phyloP scores from a whole-genome alignment of 2,113 vertebrate genomes.

The Bubo scandiacus region DNA sequence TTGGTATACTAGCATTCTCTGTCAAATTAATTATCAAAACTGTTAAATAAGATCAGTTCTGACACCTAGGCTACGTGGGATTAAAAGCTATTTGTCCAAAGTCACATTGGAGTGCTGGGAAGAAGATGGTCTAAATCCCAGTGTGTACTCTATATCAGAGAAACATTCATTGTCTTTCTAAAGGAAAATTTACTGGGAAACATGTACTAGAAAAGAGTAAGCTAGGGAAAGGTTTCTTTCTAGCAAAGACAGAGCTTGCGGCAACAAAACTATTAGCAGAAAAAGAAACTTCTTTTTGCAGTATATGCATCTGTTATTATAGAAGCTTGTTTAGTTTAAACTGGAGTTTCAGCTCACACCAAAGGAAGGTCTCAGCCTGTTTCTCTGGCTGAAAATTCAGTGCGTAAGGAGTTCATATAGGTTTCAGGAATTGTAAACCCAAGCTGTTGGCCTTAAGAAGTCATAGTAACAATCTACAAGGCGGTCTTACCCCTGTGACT shows the following conservation, averaged over 20 bases:
- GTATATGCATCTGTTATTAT: fast-evolving
- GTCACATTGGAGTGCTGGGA: background rate
- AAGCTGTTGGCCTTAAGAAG: background rate
- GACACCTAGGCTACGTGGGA: background rate
- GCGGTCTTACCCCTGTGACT: background rate
- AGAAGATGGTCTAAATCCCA: background rate
- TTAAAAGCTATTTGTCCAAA: background rate
- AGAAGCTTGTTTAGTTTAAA: background rate
- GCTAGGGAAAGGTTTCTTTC: background rate
- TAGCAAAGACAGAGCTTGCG: background rate
- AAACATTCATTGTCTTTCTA: background rate
- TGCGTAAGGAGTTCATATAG: fast-evolving
- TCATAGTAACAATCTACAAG: no score
- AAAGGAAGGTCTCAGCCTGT: background rate
- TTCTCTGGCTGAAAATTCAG: background rate
- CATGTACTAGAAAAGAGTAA: background rate
- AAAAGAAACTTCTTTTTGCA: background rate
- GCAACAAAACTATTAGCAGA: background rate
- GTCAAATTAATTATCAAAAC: constrained; percentile 48
- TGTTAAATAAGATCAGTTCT: constrained; percentile 35
- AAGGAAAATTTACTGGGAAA: background rate
- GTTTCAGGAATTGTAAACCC: background rate
- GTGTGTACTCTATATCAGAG: background rate
- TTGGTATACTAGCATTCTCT: background rate
- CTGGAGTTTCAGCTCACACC: background rate